Conservation (phyloP, 2,888 invertebrate species). For the Lagria hirta region DNA sequence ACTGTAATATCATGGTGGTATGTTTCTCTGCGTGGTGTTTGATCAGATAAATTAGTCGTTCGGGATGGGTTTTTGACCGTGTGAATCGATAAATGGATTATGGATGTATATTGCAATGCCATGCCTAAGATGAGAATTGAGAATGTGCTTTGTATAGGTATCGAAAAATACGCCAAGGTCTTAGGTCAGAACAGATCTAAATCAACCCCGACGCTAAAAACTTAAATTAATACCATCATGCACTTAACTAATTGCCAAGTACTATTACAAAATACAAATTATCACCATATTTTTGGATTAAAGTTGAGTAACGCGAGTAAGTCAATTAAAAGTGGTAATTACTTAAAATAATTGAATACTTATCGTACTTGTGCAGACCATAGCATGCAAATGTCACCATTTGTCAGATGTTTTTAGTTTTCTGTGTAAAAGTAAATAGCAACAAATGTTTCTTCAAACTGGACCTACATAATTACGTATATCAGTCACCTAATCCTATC, state of each 20-base stretch:
- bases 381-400: too few relatives aligned
- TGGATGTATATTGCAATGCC: conserved; percentile 41
- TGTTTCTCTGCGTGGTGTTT: conserved; percentile 45
- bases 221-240: conserved; percentile 22
- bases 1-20: conserved; percentile 47
- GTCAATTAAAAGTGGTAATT: too few relatives aligned
- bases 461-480: too few relatives aligned
- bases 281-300: too few relatives aligned
- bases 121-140: conserved; percentile 33
- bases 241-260: conserved; percentile 19
- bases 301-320: too few relatives aligned
- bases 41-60: conserved; percentile 52
- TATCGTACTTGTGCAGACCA: too few relatives aligned
- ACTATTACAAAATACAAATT: too few relatives aligned
- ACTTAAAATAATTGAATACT: too few relatives aligned
- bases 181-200: conserved; percentile 31
- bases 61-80: conserved; percentile 53
- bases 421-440: too few relatives aligned
- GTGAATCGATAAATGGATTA: conserved; percentile 54
- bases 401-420: too few relatives aligned
- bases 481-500: too few relatives aligned
- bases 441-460: too few relatives aligned
- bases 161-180: conserved; percentile 35
- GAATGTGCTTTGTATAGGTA: conserved; percentile 35
- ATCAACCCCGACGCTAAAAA: conserved; percentile 24